phyloP scores from a whole-genome alignment of 1,140 invertebrate genomes.

The Potamilus streckersoni region DNA sequence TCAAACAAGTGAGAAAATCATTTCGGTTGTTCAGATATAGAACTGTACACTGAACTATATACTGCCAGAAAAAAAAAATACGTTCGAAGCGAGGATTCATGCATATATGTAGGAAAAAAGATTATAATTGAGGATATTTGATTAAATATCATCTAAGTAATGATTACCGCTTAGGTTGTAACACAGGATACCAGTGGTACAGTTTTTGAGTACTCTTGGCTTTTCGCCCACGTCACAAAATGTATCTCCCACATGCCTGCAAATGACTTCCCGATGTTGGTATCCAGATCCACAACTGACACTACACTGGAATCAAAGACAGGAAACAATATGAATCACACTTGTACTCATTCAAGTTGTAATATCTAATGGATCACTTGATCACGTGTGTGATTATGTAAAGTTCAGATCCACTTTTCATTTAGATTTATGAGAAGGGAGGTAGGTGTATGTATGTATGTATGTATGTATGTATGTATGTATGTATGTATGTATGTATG shows the following conservation, averaged over 20 bases:
- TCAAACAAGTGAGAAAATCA: no score
- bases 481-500: no score
- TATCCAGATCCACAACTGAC: conserved; percentile 78
- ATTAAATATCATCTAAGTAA: not conserved
- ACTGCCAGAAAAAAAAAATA: no score
- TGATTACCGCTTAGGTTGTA: conserved; percentile 39
- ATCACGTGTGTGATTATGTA: not conserved
- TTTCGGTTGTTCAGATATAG: no score
- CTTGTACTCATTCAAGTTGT: not conserved
- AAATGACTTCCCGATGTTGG: conserved; percentile 79
- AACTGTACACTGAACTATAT: no score
- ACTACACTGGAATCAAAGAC: conserved; percentile 73
- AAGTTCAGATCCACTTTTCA: not conserved
- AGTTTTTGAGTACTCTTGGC: conserved; percentile 49
- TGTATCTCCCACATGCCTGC: conserved; percentile 89
- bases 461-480: no score
- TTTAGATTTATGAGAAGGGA: no score
- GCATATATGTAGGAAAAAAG: not conserved
- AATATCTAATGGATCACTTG: not conserved
- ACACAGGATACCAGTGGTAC: conserved; percentile 55
- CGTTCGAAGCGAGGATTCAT: no score
- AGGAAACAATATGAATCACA: not conserved
- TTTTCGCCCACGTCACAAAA: conserved; percentile 45
- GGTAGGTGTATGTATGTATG: no score
- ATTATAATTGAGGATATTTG: not conserved